Evolutionary conservation across 1,140 invertebrate species (phyloP), one percentile per base, ranked within the genome.

Genomic region (Geopemphigus sp.): DNA sequence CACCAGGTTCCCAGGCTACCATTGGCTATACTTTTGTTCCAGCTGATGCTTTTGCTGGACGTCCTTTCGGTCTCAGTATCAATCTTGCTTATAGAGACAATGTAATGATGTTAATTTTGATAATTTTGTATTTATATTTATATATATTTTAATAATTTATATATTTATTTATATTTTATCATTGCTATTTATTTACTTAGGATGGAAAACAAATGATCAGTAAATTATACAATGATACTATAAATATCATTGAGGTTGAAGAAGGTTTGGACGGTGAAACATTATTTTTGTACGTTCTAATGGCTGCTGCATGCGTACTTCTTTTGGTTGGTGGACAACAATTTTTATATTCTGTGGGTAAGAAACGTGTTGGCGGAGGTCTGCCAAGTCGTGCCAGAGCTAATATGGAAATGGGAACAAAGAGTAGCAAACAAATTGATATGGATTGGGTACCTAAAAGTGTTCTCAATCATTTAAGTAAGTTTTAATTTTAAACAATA

Each of bases 201-300:
- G 90, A 90, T 83, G 91, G 91, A 80, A 80, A 76, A 50, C 81
- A 88, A 66, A 96, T 89, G 85, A 88, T 91, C 84, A 96, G 97
- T 87, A 94, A 97, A 81, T 95, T 99, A 0, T 99, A 96, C 89
- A 99, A 99, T 86, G 95, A 98, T 87, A 99, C 98, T n/a, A 90
- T 99, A 10, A 94, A 95, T 86, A 95, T 99, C 82, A 90, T 97
- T 50, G 98, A 99, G 87, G 88, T 98, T 61, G 97, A 98, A 83
- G 96, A 98, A 86, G 96, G 96, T 81, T 88, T 99, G 19, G 97
- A 99, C 87, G 95, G 96, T 57, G 98, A 99, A 90, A 99, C 97
- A 39, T 94, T 98, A 88, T 99, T 99, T 90, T 87, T 99, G 66
- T 99, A 98, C 84, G 89, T 99, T 57, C 94, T 98, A 87, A 88